Conservation (phyloP, 2,797 vertebrate species). For the Carcharodon carcharias region DNA sequence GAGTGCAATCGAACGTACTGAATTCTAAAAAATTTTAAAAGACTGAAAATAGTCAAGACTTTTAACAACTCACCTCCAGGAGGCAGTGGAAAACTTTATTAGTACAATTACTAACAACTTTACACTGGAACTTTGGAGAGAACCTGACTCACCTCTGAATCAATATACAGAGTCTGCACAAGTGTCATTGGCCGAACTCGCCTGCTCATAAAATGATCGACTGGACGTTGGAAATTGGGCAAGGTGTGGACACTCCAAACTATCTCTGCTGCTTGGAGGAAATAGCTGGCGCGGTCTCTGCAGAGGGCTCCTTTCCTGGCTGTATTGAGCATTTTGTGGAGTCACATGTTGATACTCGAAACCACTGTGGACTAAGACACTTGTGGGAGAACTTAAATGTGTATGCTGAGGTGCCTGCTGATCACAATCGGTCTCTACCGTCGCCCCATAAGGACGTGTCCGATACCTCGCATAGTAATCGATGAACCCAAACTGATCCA, state of each 20-base stretch:
- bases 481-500: neutral
- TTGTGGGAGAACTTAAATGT: neutral
- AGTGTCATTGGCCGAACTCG: neutral
- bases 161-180: too few relatives aligned
- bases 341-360: neutral
- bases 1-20: too few relatives aligned
- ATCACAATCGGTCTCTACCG: neutral
- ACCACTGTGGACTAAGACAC: neutral
- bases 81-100: too few relatives aligned
- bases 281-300: neutral
- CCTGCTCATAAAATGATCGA: neutral
- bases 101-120: too few relatives aligned
- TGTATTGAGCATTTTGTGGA: neutral
- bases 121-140: too few relatives aligned
- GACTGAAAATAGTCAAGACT: too few relatives aligned
- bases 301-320: neutral
- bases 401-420: neutral
- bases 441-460: neutral
- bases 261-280: neutral
- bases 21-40: too few relatives aligned
- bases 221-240: too few relatives aligned
- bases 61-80: too few relatives aligned
- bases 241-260: neutral
- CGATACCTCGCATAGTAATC: neutral
- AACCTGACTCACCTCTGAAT: too few relatives aligned